These are phyloP conservation scores for Sardina pilchardus DNA, from an alignment of 2,113 vertebrate genomes.

Conservation along the genomic window DNA sequence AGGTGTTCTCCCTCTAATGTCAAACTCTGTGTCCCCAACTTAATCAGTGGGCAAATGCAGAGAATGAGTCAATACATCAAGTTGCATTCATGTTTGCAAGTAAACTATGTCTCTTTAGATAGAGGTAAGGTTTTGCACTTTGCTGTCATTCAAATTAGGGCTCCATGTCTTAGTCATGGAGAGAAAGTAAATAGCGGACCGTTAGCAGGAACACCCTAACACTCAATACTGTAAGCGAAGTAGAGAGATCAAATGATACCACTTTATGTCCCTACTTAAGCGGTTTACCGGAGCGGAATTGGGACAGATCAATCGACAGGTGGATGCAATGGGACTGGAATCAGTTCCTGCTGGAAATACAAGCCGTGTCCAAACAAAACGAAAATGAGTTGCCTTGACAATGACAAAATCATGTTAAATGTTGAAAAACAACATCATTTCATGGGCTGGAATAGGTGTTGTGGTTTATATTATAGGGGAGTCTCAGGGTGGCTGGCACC, in stretches of 20 bases:
- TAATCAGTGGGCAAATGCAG: too few species aligned
- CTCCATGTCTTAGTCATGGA: too few species aligned
- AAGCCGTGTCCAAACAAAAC: not conserved
- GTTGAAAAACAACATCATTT: not conserved
- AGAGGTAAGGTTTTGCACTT: too few species aligned
- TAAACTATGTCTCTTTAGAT: too few species aligned
- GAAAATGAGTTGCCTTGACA: not conserved
- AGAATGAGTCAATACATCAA: too few species aligned
- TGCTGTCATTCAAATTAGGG: too few species aligned
- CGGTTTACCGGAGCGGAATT: not conserved
- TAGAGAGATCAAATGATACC: not conserved
- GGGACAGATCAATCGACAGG: not conserved
- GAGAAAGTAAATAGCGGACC: too few species aligned
- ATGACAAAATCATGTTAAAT: not conserved
- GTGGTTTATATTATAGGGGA: not conserved
- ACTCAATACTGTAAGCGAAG: conserved; percentile 26
- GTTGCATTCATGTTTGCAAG: too few species aligned
- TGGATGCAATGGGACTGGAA: not conserved
- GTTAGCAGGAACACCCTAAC: not conserved
- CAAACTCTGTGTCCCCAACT: too few species aligned
- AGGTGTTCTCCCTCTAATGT: too few species aligned
- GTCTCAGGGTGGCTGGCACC: not conserved
- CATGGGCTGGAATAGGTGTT: not conserved
- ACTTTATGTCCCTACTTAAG: not conserved
- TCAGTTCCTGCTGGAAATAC: not conserved